Evolutionary conservation across 1,140 invertebrate genomes (phyloP).

Genomic region (Drosophila serrata): DNA sequence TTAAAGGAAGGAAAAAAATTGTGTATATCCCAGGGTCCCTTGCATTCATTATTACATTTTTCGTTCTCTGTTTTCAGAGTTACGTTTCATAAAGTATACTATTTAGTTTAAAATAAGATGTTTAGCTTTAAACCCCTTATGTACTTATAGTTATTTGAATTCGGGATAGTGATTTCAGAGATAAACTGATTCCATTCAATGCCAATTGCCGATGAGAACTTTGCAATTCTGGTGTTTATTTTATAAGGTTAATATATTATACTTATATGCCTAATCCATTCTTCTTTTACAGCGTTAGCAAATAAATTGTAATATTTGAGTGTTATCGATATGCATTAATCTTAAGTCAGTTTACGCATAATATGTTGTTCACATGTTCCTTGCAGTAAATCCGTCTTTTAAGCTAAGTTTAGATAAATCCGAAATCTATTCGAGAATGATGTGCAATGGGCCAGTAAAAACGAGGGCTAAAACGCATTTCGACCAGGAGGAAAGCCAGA

Average conservation of each 20-base stretch:
- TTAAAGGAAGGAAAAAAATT: not conserved
- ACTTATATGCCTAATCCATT: not conserved
- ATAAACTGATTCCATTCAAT: no score
- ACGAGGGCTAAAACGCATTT: constrained; percentile 19
- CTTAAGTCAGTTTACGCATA: constrained; percentile 67
- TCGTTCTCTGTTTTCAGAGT: not conserved
- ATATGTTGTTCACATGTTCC: constrained; percentile 71
- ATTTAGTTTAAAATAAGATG: not conserved
- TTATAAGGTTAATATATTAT: not conserved
- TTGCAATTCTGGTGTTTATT: constrained; percentile 53
- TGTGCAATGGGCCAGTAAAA: constrained; percentile 32
- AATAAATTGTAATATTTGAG: constrained; percentile 57
- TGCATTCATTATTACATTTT: no score
- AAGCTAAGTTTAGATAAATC: constrained; percentile 69
- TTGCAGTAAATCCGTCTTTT: constrained; percentile 80
- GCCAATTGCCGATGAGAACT: constrained; percentile 69
- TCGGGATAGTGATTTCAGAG: not conserved
- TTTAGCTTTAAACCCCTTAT: not conserved
- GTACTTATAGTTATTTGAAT: not conserved
- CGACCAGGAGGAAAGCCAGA: constrained; percentile 16
- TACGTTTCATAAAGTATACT: constrained; percentile 26
- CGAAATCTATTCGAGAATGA: constrained; percentile 31
- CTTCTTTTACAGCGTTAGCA: constrained; percentile 56
- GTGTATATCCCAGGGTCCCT: not conserved
- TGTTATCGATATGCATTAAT: constrained; percentile 56